Evolutionary conservation across 2,888 invertebrate genomes (phyloP), one percentile per base, ranked within the genome.

Genomic region (Lithophane ornitopus): DNA sequence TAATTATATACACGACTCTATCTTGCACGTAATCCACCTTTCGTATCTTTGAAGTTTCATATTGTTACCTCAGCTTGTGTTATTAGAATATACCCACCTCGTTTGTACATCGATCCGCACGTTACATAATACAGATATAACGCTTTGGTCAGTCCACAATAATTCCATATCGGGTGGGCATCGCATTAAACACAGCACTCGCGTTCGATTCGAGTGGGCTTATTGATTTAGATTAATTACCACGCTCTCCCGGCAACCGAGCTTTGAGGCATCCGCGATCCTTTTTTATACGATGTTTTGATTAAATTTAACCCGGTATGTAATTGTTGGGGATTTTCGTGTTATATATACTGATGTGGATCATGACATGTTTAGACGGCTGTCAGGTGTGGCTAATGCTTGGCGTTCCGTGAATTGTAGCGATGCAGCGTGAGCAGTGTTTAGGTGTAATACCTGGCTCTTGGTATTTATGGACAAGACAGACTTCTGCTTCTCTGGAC

Each of bases 201-300:
- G 78, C 72, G 67, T 77, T 54, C 70, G 74, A 73, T 70, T 82
- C 66, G 78, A 82, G 82, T 70, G 79, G 72, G 76, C 78, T 85
- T 88, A 90, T 91, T 89, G 90, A 91, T 91, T 89, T 78, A 88
- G 88, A 90, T 91, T 90, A 90, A 90, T 90, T 87, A 87, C 87
- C 85, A 81, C 71, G 67, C 82, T 77, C 84, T 80, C 66, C 54
- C 76, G 61, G 67, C 75, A 52, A 72, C 66, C 79, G 76, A 79
- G 81, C 68, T 82, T 72, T 82, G 74, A 81, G 80, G 79, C 70
- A 59, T 41, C 56, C 71, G 46, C 58, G 46, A 67, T 74, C 71
- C 59, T 78, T 84, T 82, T 80, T 74, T 71, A 72, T 71, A 59
- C 77, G 72, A 84, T 84, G 72, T 74, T 71, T 83, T 74, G 74